Evolutionary conservation across 2,888 invertebrate genomes (phyloP), one percentile per base, ranked within the genome.

Genomic region (Parelbella ahira): DNA sequence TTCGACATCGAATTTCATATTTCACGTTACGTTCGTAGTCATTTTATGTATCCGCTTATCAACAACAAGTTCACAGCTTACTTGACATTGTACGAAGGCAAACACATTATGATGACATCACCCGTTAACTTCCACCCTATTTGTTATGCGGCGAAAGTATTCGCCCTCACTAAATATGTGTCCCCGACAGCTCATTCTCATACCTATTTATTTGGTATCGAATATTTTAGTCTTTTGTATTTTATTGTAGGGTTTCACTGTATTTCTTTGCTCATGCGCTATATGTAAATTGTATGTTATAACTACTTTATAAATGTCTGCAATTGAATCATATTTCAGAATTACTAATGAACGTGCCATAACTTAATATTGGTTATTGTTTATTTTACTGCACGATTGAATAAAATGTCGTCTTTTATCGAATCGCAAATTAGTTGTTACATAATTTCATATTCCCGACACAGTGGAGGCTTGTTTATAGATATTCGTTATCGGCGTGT

Each of bases 401-500:
- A 28, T 28, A 28, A 4, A 4, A 4, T 20, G 2, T 12, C 1
- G 7, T 28, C 28, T 6, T 20, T 5, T 20, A 20, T n/a, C n/a
- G n/a, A n/a, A n/a, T n/a, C n/a, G n/a, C n/a, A n/a, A n/a, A n/a
- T n/a, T n/a, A n/a, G n/a, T n/a, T n/a, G n/a, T n/a, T n/a, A 15
- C 18, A 36, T 36, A 13, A 25, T 7, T 34, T 24, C 10, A 25
- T 6, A 2, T n/a, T 25, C 25, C 18, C 11, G 1, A 10, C 10
- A 12, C 19, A 2, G 24, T 2, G n/a, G n/a, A n/a, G n/a, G 45
- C 25, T 44, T 41, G 45, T 43, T 36, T 23, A 41, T 47, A 53
- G 54, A 77, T 69, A 77, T 78, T 74, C 62, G 70, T 27, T 13
- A 34, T 55, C 47, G 50, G 51, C 47, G 44, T 41, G 49, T 54